phyloP scores from a whole-genome alignment of 1,140 invertebrate species.

The Diabrotica virgifera region DNA sequence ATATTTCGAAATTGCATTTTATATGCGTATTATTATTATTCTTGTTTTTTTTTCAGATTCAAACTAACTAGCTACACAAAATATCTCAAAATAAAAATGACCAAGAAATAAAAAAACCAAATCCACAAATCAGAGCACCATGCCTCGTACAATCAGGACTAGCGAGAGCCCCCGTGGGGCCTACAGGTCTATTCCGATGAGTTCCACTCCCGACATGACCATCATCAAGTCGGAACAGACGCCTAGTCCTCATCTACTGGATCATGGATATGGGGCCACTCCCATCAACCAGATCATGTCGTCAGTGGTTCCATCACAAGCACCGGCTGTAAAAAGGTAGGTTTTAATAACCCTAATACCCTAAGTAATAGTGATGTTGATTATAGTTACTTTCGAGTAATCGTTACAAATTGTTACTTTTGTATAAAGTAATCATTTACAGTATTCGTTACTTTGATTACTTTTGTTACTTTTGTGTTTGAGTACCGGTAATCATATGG shows the following conservation, averaged over 20 bases:
- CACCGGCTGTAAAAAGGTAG: constrained; percentile 13
- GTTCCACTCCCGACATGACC: constrained; percentile 45
- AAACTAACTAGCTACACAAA: not conserved
- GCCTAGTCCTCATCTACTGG: constrained; percentile 72
- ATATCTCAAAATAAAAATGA: constrained; percentile 2
- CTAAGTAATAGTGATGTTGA: too few species aligned
- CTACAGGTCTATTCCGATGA: constrained; percentile 20
- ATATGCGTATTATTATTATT: too few species aligned
- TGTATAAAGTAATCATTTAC: too few species aligned
- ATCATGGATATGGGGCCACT: constrained; percentile 81
- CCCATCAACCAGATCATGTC: constrained; percentile 70
- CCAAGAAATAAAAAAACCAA: not conserved
- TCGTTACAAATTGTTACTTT: too few species aligned
- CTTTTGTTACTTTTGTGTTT: too few species aligned
- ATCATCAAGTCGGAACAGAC: constrained; percentile 42
- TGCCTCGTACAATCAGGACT: constrained; percentile 37
- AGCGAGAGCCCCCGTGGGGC: constrained; percentile 35
- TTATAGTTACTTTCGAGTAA: too few species aligned
- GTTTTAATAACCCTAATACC: not conserved
- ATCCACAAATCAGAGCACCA: constrained; percentile 25
- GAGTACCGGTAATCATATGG: too few species aligned
- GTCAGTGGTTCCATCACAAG: constrained; percentile 47
- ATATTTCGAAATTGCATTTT: too few species aligned
- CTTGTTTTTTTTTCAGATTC: not conserved
- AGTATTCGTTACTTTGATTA: too few species aligned